Percentiles rank a stretch among this genome's conserved stretches.
These are phyloP conservation scores for Dinocampus coccinellae DNA, from an alignment of 2,888 invertebrate species.

Conservation along the genomic window DNA sequence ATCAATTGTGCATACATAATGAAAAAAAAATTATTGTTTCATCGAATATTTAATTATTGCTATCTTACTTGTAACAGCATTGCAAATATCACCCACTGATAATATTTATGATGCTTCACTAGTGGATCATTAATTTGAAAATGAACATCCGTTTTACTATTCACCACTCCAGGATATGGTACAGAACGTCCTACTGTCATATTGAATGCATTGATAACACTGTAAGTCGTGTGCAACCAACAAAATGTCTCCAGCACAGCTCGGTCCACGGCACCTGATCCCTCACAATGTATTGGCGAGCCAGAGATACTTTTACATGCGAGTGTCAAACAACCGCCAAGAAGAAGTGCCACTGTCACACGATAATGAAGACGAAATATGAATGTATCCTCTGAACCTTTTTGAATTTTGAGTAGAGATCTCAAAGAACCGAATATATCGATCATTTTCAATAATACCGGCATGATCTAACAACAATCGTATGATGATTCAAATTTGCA, in stretches of 20 bases:
- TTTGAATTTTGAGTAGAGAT: constrained; percentile 65
- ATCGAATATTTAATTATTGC: not conserved
- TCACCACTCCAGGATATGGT: constrained; percentile 84
- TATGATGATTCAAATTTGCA: not conserved
- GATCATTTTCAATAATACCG: constrained; percentile 67
- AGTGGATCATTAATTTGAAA: constrained; percentile 71
- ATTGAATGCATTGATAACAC: constrained; percentile 79
- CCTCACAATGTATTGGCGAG: constrained; percentile 70
- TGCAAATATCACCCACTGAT: constrained; percentile 75
- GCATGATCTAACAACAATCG: constrained; percentile 54
- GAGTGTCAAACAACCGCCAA: constrained; percentile 71
- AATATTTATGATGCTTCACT: constrained; percentile 71
- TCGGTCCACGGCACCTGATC: constrained; percentile 71
- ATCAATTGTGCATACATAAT: too few relatives aligned
- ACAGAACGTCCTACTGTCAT: constrained; percentile 76
- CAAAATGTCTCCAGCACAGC: constrained; percentile 92
- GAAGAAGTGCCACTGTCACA: constrained; percentile 71
- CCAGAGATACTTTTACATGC: constrained; percentile 70
- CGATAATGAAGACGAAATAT: constrained; percentile 72
- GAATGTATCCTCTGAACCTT: constrained; percentile 68
- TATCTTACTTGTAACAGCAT: constrained; percentile 72
- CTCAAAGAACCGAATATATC: constrained; percentile 67
- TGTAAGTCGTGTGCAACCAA: constrained; percentile 94
- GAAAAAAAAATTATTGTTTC: not conserved
- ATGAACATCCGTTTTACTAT: constrained; percentile 71